Evolutionary conservation across 2,113 vertebrate genomes (phyloP).

Genomic region (Anguilla rostrata): DNA sequence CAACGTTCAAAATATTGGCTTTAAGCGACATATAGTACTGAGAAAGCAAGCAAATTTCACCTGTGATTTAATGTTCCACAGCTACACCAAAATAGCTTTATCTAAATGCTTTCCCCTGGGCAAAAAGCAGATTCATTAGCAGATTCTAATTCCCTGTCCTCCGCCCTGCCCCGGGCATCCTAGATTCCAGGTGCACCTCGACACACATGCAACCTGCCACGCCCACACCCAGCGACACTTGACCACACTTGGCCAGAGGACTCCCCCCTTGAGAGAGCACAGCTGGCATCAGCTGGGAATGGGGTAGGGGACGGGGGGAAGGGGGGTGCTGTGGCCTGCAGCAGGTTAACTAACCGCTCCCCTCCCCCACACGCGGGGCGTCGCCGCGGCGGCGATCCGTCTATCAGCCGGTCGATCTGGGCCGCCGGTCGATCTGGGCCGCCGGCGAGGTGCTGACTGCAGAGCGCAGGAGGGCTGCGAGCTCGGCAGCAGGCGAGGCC

Average conservation of each 20-base stretch:
- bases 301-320: too few relatives aligned
- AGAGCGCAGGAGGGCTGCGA: too few relatives aligned
- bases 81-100: too few relatives aligned
- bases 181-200: background rate
- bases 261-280: background rate
- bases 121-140: background rate
- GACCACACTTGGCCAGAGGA: background rate
- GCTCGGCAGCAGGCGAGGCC: background rate
- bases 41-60: too few relatives aligned
- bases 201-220: slow-evolving; percentile 2
- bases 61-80: too few relatives aligned
- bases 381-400: background rate
- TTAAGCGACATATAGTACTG: too few relatives aligned
- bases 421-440: background rate
- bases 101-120: background rate
- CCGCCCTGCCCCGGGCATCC: background rate
- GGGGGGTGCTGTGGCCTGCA: background rate
- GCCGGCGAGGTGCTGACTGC: too few relatives aligned
- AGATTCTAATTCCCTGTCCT: background rate
- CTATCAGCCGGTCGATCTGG: background rate
- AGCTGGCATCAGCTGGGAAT: background rate
- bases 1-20: too few relatives aligned
- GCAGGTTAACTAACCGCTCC: background rate
- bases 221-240: background rate
- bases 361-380: background rate